These are phyloP conservation scores for Silurus lanzhouensis DNA, from an alignment of 2,797 vertebrate species.

Conservation along the genomic window DNA sequence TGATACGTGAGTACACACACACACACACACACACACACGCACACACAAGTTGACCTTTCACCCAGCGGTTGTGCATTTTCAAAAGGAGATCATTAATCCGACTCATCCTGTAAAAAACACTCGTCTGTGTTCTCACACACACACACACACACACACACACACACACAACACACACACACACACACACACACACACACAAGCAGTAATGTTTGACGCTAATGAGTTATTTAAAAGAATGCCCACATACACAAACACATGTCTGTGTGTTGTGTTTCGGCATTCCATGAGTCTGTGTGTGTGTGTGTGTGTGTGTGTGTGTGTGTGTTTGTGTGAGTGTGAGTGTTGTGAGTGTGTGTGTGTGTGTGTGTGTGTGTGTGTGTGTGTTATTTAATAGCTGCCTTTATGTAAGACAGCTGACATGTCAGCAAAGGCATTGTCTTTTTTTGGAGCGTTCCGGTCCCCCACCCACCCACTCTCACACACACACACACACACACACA, in stretches of 20 bases:
- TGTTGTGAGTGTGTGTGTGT: background rate
- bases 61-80: conserved; percentile 23
- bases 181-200: conserved; percentile 7
- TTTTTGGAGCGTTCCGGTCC: background rate
- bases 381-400: background rate
- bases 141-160: conserved; percentile 19
- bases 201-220: background rate
- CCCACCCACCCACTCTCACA: background rate
- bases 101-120: conserved; percentile 46
- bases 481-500: background rate
- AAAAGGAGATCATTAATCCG: conserved; percentile 51
- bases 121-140: conserved; percentile 13
- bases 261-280: background rate
- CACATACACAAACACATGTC: background rate
- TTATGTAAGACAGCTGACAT: conserved; percentile 14
- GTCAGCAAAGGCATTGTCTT: conserved; percentile 32
- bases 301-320: background rate
- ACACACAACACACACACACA: conserved; percentile 10
- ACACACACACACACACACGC: conserved; percentile 30
- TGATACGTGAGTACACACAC: conserved; percentile 10
- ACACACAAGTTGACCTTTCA: conserved; percentile 37
- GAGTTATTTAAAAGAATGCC: background rate
- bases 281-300: background rate
- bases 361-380: conserved; percentile 13
- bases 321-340: conserved; percentile 17